phyloP scores from a whole-genome alignment of 1,140 invertebrate genomes.

The Meteorus sp. region DNA sequence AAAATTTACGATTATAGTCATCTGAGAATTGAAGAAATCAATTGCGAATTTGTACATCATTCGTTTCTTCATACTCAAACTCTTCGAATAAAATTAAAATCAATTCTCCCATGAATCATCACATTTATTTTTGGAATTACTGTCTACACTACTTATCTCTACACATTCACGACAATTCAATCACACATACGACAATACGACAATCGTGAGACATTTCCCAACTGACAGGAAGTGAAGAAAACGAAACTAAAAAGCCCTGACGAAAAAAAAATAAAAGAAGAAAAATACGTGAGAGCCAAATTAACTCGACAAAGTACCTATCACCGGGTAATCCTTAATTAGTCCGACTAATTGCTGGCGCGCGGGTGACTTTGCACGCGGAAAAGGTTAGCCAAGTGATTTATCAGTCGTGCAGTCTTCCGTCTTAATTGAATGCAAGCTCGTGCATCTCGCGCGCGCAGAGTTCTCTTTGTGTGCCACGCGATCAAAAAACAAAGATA shows the following conservation, averaged over 20 bases:
- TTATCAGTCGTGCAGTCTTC: conserved; percentile 39
- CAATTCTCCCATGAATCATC: too few relatives aligned
- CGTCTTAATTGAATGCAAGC: conserved; percentile 48
- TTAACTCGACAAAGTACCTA: conserved; percentile 48
- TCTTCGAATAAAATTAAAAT: too few relatives aligned
- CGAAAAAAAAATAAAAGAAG: neutral
- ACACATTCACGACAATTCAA: too few relatives aligned
- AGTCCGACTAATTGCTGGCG: conserved; percentile 46
- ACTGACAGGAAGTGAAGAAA: neutral
- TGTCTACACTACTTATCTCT: too few relatives aligned
- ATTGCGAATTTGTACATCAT: neutral
- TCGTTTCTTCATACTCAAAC: too few relatives aligned
- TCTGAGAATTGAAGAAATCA: neutral
- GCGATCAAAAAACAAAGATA: conserved; percentile 6
- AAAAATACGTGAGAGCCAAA: conserved; percentile 36
- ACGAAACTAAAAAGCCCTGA: neutral
- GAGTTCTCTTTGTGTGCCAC: conserved; percentile 10
- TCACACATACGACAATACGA: too few relatives aligned
- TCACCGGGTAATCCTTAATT: conserved; percentile 49
- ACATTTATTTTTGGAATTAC: too few relatives aligned
- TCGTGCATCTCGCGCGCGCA: conserved; percentile 11
- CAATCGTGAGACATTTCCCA: too few relatives aligned
- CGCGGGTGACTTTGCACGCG: conserved; percentile 32
- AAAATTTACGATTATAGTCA: conserved; percentile 42
- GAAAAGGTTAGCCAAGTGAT: conserved; percentile 46